phyloP scores from a whole-genome alignment of 2,797 vertebrate species.

The Sitta carolinensis region DNA sequence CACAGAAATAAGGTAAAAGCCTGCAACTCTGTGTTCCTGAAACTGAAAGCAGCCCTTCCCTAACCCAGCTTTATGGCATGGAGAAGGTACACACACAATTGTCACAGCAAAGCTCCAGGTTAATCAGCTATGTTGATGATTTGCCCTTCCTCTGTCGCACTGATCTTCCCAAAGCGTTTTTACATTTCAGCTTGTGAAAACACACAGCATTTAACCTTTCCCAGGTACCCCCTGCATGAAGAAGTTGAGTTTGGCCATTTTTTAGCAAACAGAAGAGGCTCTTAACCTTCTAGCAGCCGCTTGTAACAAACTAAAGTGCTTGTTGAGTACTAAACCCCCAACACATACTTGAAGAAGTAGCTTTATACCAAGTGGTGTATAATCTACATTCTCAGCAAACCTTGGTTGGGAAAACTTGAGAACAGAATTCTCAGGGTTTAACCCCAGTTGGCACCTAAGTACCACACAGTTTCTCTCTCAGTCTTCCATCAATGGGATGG shows the following conservation, averaged over 20 bases:
- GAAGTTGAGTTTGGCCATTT: background rate
- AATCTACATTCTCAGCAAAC: background rate
- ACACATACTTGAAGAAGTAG: background rate
- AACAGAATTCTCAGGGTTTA: background rate
- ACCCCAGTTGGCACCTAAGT: background rate
- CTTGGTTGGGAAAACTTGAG: background rate
- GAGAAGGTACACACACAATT: fast-evolving
- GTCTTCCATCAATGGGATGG: background rate
- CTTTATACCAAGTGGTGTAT: background rate
- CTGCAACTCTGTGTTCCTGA: background rate
- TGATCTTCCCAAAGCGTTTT: background rate
- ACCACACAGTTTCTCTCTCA: background rate
- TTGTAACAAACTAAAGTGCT: background rate
- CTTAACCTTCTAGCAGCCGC: background rate
- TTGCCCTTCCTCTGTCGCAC: background rate
- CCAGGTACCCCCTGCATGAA: fast-evolving
- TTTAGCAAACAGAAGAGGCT: background rate
- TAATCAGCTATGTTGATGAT: background rate
- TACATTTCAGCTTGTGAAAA: background rate
- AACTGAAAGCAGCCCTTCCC: background rate
- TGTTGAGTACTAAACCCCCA: background rate
- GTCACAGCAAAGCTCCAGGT: background rate
- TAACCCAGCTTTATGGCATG: background rate
- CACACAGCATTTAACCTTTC: background rate
- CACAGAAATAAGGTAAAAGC: background rate